Percentiles rank a stretch among this genome's conserved stretches.
These are phyloP conservation scores for Junonia oenone DNA, from an alignment of 2,888 invertebrate genomes.

Conservation along the genomic window DNA sequence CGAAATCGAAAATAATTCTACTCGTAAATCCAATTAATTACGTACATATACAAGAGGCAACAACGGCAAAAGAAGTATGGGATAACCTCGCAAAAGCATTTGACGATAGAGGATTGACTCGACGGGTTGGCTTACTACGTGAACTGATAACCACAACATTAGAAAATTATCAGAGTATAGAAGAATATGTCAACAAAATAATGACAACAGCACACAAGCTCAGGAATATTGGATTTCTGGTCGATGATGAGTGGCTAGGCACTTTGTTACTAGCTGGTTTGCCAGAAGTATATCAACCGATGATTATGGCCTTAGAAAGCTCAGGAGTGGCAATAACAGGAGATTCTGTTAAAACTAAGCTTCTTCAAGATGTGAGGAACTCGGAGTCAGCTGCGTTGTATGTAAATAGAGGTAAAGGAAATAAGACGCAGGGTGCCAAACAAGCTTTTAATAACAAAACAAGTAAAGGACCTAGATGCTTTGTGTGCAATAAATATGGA, in stretches of 20 bases:
- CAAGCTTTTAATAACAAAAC: too few species aligned
- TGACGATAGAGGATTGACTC: neutral
- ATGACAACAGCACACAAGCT: neutral
- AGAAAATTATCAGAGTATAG: neutral
- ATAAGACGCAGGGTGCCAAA: too few species aligned
- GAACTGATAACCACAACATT: neutral
- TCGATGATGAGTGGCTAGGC: neutral
- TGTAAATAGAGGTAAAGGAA: too few species aligned
- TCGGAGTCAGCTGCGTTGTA: too few species aligned
- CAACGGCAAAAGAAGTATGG: neutral
- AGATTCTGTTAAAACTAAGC: constrained; percentile 4
- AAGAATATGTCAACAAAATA: neutral
- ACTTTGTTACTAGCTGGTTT: neutral
- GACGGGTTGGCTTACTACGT: neutral
- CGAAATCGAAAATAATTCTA: neutral
- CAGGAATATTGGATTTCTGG: neutral
- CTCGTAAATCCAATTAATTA: neutral
- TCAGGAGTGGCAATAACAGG: too few species aligned
- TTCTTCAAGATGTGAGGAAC: constrained; percentile 3
- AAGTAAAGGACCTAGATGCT: too few species aligned
- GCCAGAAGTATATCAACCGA: neutral
- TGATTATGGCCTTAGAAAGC: neutral
- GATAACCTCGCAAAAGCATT: neutral
- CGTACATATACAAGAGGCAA: neutral
- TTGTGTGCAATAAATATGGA: too few species aligned